Base-by-base conservation (phyloP, 2,113 vertebrate genomes). In the Proteles cristata region DNA sequence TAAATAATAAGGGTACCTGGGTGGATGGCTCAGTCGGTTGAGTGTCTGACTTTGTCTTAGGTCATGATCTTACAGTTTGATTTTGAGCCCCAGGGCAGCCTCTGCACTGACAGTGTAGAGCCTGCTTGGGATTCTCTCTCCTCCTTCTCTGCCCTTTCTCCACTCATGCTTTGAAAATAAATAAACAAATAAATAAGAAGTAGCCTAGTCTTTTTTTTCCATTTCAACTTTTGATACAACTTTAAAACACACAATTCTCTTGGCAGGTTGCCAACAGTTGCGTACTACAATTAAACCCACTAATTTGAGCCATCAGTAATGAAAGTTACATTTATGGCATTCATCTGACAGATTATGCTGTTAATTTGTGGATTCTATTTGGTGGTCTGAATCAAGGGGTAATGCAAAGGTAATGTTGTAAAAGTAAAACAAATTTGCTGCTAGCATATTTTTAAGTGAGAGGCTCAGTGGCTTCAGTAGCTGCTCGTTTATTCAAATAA, bases 401-500 rank as follows among this genome's bases (percentile, higher is more conserved):
- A 73, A 91, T 28, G 17, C 26, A 66, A 39, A 88, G 23, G 28
- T 82, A 68, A 66, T 50, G 12, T 12, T 31, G 28, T 28, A 35
- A 94, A 81, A 95, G 31, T 79, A 86, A 93, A 76, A 86, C 10
- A 87, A 95, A 53, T 50, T 68, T 28, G 4, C 33, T 73, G 16
- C 48, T 71, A 71, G 28, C 35, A 28, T 89, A 74, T 94, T 89
- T 94, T 87, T 77, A 80, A 89, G 9, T 61, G 33, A 80, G 58
- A 19, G 25, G 15, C 21, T 95, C 26, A 35, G 33, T 48, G 69
- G 35, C 43, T 91, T 28, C 17, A 33, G 23, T 53, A 93, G 76
- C 55, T 79, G 19, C 17, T 86, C 17, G 10, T 88, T 95, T 92
- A 79, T 94, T 94, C 7, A 91, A 88, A 50, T 50, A 89, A 73